A percentile compares a stretch with the other conserved stretches of the same genome.
Evolutionary conservation across 2,888 invertebrate species (phyloP).

Genomic region (Hypercompe scribonia): DNA sequence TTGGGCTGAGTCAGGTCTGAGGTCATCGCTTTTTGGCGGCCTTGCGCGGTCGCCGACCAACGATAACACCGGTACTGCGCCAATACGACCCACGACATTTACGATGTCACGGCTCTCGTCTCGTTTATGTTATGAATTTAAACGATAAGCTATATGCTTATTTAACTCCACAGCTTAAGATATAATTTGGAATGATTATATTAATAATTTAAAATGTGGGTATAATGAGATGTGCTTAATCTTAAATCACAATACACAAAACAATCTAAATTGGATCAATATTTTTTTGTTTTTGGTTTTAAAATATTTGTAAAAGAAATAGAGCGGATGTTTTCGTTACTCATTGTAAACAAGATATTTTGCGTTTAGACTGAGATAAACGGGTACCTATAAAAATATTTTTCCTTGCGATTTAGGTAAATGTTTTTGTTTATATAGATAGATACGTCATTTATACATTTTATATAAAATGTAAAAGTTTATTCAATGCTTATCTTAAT

Average conservation of each 20-base stretch:
- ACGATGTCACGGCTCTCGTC: constrained; percentile 40
- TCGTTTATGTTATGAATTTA: constrained; percentile 52
- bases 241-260: constrained; percentile 40
- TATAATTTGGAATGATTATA: constrained; percentile 42
- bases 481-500: too few relatives aligned
- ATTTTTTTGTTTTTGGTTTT: constrained; percentile 29
- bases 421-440: not conserved
- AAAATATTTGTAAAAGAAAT: constrained; percentile 24
- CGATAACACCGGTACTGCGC: constrained; percentile 69
- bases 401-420: too few relatives aligned
- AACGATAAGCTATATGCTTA: constrained; percentile 39
- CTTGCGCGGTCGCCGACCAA: constrained; percentile 85
- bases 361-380: not conserved
- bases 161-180: constrained; percentile 46
- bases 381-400: not conserved
- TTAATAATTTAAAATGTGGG: constrained; percentile 40
- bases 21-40: constrained; percentile 83
- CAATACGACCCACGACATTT: constrained; percentile 72
- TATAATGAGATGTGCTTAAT: constrained; percentile 43
- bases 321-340: constrained; percentile 3
- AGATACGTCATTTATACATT: not conserved
- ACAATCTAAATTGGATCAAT: constrained; percentile 55
- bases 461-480: too few relatives aligned
- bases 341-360: constrained; percentile 7
- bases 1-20: constrained; percentile 66